phyloP scores from a whole-genome alignment of 2,797 vertebrate genomes.

The Agapornis canus region DNA sequence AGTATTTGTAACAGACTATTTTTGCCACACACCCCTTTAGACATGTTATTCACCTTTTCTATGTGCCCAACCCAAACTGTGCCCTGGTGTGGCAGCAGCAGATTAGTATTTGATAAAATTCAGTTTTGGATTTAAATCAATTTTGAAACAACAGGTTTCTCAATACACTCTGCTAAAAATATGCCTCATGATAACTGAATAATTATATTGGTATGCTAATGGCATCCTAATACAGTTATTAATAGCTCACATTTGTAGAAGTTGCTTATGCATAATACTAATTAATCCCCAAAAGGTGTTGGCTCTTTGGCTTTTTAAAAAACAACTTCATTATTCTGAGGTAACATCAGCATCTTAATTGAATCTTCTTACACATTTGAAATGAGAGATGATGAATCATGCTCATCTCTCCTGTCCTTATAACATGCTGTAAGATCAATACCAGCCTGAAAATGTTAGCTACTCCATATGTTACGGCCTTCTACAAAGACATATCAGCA shows the following conservation, averaged over 20 bases:
- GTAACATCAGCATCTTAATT: not conserved
- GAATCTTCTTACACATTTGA: not conserved
- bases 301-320: not conserved
- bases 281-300: accelerated
- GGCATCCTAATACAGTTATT: not conserved
- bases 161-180: not conserved
- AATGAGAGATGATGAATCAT: not conserved
- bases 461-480: accelerated
- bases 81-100: not conserved
- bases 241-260: not conserved
- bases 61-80: not conserved
- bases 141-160: not conserved
- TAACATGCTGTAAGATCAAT: not conserved
- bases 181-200: not conserved
- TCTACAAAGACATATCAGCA: not conserved
- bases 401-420: not conserved
- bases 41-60: not conserved
- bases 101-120: not conserved
- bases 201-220: not conserved
- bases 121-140: not conserved
- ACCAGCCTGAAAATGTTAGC: not conserved
- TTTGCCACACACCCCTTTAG: not conserved
- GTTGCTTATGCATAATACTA: not conserved
- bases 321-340: not conserved
- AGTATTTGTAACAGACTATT: not conserved